Evolutionary conservation across 2,797 vertebrate genomes (phyloP).

Genomic region (Danio kyathit): DNA sequence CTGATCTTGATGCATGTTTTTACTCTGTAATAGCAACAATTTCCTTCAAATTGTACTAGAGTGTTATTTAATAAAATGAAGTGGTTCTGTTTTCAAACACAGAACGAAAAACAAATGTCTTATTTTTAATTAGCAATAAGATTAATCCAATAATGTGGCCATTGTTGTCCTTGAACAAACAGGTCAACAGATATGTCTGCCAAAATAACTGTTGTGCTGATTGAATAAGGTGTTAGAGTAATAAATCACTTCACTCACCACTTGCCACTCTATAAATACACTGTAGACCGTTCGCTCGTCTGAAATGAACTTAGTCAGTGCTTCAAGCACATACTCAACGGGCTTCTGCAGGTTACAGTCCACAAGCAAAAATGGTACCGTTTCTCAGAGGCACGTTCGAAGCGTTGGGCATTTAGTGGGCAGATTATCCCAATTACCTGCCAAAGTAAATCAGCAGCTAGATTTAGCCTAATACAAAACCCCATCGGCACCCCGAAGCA

Average conservation of each 20-base stretch:
- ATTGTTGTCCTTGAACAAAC: slow-evolving; percentile 32
- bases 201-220: slow-evolving; percentile 25
- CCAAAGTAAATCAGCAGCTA: slow-evolving; percentile 50
- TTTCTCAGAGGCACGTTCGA: slow-evolving; percentile 28
- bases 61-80: not conserved
- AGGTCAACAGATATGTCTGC: slow-evolving; percentile 10
- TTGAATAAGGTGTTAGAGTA: slow-evolving; percentile 33
- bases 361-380: slow-evolving; percentile 27
- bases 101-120: not conserved
- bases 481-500: slow-evolving; percentile 35
- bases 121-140: not conserved
- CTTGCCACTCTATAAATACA: slow-evolving; percentile 27
- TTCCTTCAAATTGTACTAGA: not conserved
- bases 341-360: slow-evolving; percentile 39
- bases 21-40: not conserved
- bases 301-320: slow-evolving; percentile 42
- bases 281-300: slow-evolving; percentile 9
- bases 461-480: slow-evolving; percentile 50
- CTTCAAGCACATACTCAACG: slow-evolving; percentile 4
- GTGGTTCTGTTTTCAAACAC: not conserved
- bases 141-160: not conserved
- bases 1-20: not conserved
- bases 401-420: slow-evolving; percentile 41
- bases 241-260: slow-evolving; percentile 31
- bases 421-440: slow-evolving; percentile 59